These are phyloP conservation scores for Megalurothrips usitatus DNA, from an alignment of 2,888 invertebrate species.

Conservation along the genomic window DNA sequence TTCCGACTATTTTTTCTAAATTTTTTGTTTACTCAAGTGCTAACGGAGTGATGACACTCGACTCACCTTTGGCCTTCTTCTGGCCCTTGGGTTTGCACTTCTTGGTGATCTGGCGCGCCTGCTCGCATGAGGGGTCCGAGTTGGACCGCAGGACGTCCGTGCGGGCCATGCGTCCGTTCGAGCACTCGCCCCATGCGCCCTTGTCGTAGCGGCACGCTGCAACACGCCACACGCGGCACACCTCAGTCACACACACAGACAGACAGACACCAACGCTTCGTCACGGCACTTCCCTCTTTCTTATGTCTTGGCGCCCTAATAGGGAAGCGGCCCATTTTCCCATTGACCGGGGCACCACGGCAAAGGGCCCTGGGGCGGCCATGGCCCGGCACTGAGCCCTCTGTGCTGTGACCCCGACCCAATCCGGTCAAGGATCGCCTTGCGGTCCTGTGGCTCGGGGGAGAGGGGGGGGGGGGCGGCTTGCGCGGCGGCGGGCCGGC, in stretches of 20 bases:
- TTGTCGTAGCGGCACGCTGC: conserved; percentile 85
- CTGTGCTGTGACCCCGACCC: too few species aligned
- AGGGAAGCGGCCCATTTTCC: conserved; percentile 35
- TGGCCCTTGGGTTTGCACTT: conserved; percentile 74
- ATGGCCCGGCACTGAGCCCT: too few species aligned
- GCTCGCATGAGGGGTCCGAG: conserved; percentile 77
- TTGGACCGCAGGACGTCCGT: conserved; percentile 73
- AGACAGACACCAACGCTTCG: background rate
- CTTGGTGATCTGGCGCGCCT: conserved; percentile 75
- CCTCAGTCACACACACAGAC: background rate
- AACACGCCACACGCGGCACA: conserved; percentile 37
- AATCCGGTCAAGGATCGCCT: too few species aligned
- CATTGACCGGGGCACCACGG: background rate
- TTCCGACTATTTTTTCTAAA: too few species aligned
- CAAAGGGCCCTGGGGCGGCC: too few species aligned
- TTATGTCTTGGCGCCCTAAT: conserved; percentile 31
- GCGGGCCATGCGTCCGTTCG: conserved; percentile 75
- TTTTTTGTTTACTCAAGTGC: too few species aligned
- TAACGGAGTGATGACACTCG: too few species aligned
- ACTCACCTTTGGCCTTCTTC: conserved; percentile 59
- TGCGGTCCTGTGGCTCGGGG: too few species aligned
- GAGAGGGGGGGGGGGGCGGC: too few species aligned
- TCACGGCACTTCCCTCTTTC: background rate
- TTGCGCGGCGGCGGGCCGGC: too few species aligned
- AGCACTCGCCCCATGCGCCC: conserved; percentile 80